Evolutionary conservation across 2,888 invertebrate genomes (phyloP).

Genomic region (Lasioglossum zephyrum): DNA sequence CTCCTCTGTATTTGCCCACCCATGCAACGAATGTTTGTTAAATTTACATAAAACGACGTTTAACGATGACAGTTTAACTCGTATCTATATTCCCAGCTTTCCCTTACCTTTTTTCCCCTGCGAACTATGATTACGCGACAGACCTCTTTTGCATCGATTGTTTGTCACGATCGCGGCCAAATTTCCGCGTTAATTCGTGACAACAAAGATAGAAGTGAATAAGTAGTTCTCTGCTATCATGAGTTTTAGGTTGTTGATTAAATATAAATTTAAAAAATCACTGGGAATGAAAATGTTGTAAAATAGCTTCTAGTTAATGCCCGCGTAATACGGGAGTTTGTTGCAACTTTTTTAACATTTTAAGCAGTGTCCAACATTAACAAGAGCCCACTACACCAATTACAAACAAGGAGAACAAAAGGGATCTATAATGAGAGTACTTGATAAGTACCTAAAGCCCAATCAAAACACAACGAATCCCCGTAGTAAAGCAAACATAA

Average conservation of each 20-base stretch:
- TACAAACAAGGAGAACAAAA: not conserved
- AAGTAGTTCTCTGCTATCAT: not conserved
- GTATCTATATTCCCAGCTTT: not conserved
- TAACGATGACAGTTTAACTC: not conserved
- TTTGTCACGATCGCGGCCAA: not conserved
- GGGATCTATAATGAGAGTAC: not conserved
- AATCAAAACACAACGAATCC: not conserved
- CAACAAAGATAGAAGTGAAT: not conserved
- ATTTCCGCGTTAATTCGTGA: not conserved
- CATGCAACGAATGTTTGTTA: not conserved
- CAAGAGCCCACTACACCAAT: not conserved
- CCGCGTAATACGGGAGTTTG: too few species aligned
- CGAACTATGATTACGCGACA: not conserved
- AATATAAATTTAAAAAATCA: too few species aligned
- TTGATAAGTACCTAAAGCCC: not conserved
- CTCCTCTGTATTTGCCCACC: not conserved
- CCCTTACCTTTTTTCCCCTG: not conserved
- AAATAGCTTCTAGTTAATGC: too few species aligned
- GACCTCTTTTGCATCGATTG: not conserved
- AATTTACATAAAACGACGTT: conserved; percentile 39
- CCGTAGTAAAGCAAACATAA: not conserved
- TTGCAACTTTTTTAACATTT: too few species aligned
- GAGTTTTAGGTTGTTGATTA: too few species aligned
- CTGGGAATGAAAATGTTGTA: too few species aligned
- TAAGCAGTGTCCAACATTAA: not conserved